phyloP scores from a whole-genome alignment of 2,113 vertebrate species.

The Macrotis lagotis region DNA sequence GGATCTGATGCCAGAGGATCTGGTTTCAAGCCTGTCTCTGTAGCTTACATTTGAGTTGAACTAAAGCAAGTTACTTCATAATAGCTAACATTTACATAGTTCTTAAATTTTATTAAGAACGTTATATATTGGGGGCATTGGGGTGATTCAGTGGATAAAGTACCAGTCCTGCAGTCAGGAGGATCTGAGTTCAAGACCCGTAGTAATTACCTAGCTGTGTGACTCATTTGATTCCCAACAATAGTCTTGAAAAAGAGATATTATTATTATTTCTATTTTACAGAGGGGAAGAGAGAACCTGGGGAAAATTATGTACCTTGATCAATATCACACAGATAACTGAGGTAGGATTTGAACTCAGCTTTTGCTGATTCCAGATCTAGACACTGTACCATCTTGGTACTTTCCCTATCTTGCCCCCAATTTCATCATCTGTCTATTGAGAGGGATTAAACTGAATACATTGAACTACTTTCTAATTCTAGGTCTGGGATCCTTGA shows the following conservation, averaged over 20 bases:
- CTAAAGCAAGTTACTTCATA: not conserved
- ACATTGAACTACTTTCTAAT: not conserved
- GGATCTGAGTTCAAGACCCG: too few species aligned
- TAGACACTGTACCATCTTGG: not conserved
- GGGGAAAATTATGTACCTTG: not conserved
- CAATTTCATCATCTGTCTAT: not conserved
- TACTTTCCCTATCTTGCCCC: not conserved
- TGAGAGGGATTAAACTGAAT: not conserved
- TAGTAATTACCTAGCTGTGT: too few species aligned
- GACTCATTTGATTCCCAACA: not conserved
- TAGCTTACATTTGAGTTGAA: not conserved
- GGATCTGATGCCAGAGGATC: not conserved
- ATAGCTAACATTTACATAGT: not conserved
- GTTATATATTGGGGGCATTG: too few species aligned
- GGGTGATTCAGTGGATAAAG: too few species aligned
- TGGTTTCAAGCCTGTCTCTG: not conserved
- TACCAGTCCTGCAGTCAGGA: too few species aligned
- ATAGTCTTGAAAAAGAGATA: not conserved
- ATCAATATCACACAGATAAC: not conserved
- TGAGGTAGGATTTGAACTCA: not conserved
- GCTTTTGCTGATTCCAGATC: not conserved
- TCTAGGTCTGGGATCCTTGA: not conserved
- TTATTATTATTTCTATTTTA: not conserved
- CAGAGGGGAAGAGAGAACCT: not conserved
- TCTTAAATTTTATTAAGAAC: not conserved